A percentile compares a stretch with the other conserved stretches of the same genome.
These are phyloP conservation scores for Narcine bancroftii DNA, from an alignment of 2,113 vertebrate genomes.

Conservation along the genomic window DNA sequence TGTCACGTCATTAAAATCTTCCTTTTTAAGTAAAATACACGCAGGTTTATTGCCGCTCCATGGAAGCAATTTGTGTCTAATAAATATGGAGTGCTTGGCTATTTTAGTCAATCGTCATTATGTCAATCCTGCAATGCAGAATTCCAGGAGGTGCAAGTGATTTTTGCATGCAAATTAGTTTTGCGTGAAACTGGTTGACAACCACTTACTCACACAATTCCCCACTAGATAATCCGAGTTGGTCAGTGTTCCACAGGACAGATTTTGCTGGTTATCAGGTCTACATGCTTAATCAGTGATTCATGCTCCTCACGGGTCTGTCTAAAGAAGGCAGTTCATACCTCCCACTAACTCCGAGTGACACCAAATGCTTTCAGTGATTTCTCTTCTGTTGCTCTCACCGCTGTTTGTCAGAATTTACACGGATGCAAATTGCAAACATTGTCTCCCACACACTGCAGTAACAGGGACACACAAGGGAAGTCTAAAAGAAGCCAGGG, in stretches of 20 bases:
- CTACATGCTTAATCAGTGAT: not conserved
- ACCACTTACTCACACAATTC: not conserved
- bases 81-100: not conserved
- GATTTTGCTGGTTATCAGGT: not conserved
- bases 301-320: not conserved
- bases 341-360: not conserved
- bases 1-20: conserved; percentile 25
- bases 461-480: not conserved
- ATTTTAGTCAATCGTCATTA: not conserved
- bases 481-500: not conserved
- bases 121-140: not conserved
- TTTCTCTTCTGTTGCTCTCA: not conserved
- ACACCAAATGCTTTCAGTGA: not conserved
- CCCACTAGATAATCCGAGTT: not conserved
- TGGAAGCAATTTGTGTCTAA: not conserved
- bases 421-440: not conserved
- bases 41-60: not conserved
- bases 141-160: not conserved
- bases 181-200: not conserved
- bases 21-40: not conserved
- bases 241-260: not conserved
- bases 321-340: not conserved
- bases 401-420: conserved; percentile 14
- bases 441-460: not conserved
- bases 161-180: not conserved